These are phyloP conservation scores for Euborellia annulipes DNA, from an alignment of 1,140 invertebrate species.

Conservation along the genomic window DNA sequence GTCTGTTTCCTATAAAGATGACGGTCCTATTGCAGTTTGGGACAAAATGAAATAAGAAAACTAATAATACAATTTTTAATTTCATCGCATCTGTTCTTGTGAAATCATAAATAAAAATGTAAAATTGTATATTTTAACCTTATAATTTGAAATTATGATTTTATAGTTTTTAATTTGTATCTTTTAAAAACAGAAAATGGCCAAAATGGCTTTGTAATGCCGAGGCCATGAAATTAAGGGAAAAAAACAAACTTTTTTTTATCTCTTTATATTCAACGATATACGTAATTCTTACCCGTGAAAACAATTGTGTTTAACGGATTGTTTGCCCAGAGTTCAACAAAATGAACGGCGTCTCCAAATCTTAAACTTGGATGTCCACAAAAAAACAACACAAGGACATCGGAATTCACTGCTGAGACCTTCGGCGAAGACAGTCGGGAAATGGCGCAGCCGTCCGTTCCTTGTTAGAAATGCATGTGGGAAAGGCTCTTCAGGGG, in stretches of 20 bases:
- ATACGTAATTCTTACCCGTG: slow-evolving; percentile 52
- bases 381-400: slow-evolving; percentile 93
- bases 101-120: no score
- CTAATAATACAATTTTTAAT: no score
- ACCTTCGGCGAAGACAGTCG: slow-evolving; percentile 70
- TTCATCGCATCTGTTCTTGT: no score
- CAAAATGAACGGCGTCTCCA: slow-evolving; percentile 91
- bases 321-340: slow-evolving; percentile 85
- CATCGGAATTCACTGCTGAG: slow-evolving; percentile 18
- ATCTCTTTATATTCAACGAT: slow-evolving; percentile 6
- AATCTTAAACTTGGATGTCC: slow-evolving; percentile 93
- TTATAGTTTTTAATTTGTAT: no score
- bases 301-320: slow-evolving; percentile 84
- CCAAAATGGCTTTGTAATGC: no score
- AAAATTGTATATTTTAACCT: no score
- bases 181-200: no score
- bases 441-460: slow-evolving; percentile 73
- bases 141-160: no score
- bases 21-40: no score
- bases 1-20: no score
- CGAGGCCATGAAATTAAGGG: no score
- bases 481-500: slow-evolving; percentile 92
- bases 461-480: slow-evolving; percentile 76
- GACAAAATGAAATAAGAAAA: no score
- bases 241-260: slow-evolving; percentile 6